Base-by-base conservation (phyloP, 1,140 invertebrate genomes). In the Drosophila melanogaster region DNA sequence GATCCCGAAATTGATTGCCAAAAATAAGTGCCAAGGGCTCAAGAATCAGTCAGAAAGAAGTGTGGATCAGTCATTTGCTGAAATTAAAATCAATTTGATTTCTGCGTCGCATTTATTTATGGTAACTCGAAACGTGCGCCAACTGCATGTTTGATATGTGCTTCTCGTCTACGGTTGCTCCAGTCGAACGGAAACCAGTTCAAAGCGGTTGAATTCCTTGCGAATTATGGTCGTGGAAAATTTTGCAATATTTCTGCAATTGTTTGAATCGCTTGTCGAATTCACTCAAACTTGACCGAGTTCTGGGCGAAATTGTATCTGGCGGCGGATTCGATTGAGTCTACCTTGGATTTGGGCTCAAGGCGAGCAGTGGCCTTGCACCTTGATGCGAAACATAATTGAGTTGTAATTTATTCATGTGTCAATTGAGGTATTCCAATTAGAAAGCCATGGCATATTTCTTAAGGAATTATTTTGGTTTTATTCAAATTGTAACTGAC, bases 1-100 rank as follows among this genome's bases (percentile, higher is more conserved):
- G 3, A 2, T 12, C 11, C 11, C 57, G 26, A 49, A 67, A 79
- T 80, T 80, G 85, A 80, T 90, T 78, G 84, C 80, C 84, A 70
- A 87, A 87, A 89, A 84, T 77, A 75, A 43, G n/a, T 41, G 6
- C 44, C 72, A 72, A 79, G 70, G 66, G 73, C 55, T 33, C 22
- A 47, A 26, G 15, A 37, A 51, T n/a, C 44, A 11, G 35, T 15
- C n/a, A 19, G 24, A 26, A 56, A 19, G 24, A 26, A 56, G 50
- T 62, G 35, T 35, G 35, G 51, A 73, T 53, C 44, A 73, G 33
- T 69, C 64, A 69, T 67, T 70, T 70, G 66, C 57, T 79, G 56
- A 72, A 85, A 86, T 86, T 87, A 50, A 83, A 87, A 83, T 79
- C 83, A 87, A 87, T 87, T 87, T 87, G 65, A 61, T 77, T 59